Evolutionary conservation across 2,888 invertebrate species (phyloP), one percentile per base, ranked within the genome.

Genomic region (Julus scandinavius): DNA sequence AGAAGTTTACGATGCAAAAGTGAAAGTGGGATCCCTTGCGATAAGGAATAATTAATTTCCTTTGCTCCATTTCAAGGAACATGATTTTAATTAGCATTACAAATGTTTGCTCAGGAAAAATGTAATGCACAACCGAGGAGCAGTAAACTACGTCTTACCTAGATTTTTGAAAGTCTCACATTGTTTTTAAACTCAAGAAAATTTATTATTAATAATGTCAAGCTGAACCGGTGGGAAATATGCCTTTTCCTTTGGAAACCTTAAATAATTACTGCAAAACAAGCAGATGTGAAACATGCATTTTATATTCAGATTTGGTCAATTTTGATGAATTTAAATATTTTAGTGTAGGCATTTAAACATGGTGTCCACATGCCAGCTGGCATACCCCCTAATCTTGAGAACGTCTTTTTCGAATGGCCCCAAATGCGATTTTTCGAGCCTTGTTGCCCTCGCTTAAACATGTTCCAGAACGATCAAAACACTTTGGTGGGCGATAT

Each of bases 41-140:
- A 72, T 72, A 72, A 72, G 63, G 63, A 20, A 29, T 72, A 72
- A 72, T 72, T 72, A 72, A 72, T 72, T 72, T 72, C 9, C 20
- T 72, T 72, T 20, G 63, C 63, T 72, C 20, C 63, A 72, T 29
- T 72, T n/a, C 63, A 7, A 20, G 63, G 7, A 29, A 72, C 63
- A n/a, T 72, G 63, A 72, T 72, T 72, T 72, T 72, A 72, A 72
- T 72, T 72, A 72, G 63, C 20, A 72, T 72, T 72, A 72, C 63
- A 72, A 72, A 72, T 72, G 63, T 72, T 72, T 72, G 63, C 63
- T 6, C 63, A 29, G 63, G 11, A 72, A 72, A 72, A 17, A 72
- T 7, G 63, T 20, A 11, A 17, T 29, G 63, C 20, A 4, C 63
- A 17, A 63, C 17, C 63, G 3, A 6, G n/a, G n/a, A 63, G 63